Evolutionary conservation across 2,113 vertebrate genomes (phyloP).

Genomic region (Nesogale talazaci): DNA sequence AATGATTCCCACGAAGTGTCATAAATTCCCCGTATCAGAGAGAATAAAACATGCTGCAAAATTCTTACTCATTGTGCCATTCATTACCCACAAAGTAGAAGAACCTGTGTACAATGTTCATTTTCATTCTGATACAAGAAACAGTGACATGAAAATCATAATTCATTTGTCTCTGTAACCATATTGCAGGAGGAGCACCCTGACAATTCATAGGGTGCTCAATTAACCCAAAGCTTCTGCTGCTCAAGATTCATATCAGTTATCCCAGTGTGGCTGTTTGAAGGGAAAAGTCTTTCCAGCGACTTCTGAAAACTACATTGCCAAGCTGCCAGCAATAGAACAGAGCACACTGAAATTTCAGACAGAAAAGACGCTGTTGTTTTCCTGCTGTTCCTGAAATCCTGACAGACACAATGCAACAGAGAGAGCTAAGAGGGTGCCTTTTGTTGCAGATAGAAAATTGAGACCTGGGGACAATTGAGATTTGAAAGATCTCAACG

Average conservation of each 20-base stretch:
- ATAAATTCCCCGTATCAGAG: conserved; percentile 35
- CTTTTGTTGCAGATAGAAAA: background rate
- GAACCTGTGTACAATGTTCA: background rate
- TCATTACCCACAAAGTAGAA: conserved; percentile 22
- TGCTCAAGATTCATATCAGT: background rate
- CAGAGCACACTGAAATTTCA: background rate
- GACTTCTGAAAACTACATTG: conserved; percentile 40
- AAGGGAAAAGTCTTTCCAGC: conserved; percentile 1
- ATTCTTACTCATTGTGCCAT: conserved; percentile 11
- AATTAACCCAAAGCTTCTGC: background rate
- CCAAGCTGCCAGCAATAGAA: background rate
- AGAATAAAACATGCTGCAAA: conserved; percentile 11
- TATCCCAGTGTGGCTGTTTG: background rate
- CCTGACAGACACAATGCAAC: background rate
- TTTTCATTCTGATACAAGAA: conserved; percentile 48
- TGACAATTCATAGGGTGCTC: background rate
- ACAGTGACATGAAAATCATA: conserved; percentile 29
- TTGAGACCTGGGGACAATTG: background rate
- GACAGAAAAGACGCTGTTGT: background rate
- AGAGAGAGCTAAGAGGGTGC: background rate
- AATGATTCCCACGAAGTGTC: background rate
- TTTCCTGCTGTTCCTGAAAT: conserved; percentile 30
- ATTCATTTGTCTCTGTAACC: background rate
- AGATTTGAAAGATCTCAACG: background rate
- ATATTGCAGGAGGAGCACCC: background rate